Percentiles rank a stretch among this genome's conserved stretches.
Evolutionary conservation across 2,113 vertebrate genomes (phyloP).

Genomic region (Dromas ardeola): DNA sequence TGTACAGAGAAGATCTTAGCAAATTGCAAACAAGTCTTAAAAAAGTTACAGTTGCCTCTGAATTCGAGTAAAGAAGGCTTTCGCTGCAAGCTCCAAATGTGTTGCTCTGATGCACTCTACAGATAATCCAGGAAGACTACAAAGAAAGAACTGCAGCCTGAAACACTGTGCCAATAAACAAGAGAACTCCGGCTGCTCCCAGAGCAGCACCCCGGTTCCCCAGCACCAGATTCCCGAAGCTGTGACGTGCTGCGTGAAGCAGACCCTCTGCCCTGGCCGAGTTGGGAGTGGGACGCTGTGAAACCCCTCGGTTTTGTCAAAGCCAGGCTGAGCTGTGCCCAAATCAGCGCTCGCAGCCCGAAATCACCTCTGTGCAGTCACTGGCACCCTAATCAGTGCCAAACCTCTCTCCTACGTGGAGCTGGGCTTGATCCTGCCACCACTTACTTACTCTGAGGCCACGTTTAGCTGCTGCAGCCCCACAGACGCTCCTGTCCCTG

Average conservation of each 20-base stretch:
- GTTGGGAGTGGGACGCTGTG: background rate
- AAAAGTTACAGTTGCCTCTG: background rate
- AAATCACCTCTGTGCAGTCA: background rate
- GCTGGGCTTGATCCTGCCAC: background rate
- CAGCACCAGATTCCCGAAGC: background rate
- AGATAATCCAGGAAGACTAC: too few species aligned
- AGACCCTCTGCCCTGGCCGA: background rate
- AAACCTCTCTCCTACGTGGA: background rate
- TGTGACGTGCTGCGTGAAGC: background rate
- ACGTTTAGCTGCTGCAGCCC: background rate
- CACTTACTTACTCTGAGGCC: background rate
- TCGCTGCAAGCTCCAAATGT: background rate
- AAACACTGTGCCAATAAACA: background rate
- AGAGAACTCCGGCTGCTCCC: background rate
- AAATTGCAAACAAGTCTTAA: background rate
- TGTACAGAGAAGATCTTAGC: background rate
- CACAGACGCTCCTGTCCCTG: fast-evolving
- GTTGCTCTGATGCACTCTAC: background rate
- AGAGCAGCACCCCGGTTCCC: background rate
- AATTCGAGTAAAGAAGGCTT: background rate
- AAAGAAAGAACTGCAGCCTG: background rate
- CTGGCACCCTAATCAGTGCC: background rate
- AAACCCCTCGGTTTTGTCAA: background rate
- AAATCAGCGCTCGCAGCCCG: fast-evolving
- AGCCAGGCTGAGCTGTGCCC: background rate